These are phyloP conservation scores for Microtus richardsoni DNA, from an alignment of 2,113 vertebrate genomes.

Conservation along the genomic window DNA sequence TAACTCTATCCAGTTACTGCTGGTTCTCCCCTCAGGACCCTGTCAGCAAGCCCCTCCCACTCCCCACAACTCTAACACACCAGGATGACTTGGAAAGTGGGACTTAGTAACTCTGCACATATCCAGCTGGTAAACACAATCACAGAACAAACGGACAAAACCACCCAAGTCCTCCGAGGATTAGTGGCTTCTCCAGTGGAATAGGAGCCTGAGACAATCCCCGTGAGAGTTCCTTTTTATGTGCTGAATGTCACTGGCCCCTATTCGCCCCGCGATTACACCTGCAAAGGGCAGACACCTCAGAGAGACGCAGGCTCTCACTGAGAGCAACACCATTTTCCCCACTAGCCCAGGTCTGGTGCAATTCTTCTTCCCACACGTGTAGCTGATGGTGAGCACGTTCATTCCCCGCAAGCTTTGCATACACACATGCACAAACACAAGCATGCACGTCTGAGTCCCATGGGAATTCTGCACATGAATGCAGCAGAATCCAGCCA, in stretches of 20 bases:
- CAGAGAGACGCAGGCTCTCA: background rate
- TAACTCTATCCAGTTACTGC: background rate
- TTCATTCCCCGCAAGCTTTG: background rate
- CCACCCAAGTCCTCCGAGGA: background rate
- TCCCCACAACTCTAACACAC: no score
- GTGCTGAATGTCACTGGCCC: accelerated
- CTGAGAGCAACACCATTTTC: background rate
- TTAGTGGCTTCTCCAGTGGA: background rate
- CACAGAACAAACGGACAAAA: background rate
- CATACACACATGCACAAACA: background rate
- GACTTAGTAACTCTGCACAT: background rate
- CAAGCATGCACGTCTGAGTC: no score
- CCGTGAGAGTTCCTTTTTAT: background rate
- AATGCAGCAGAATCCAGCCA: background rate
- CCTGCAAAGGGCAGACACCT: background rate
- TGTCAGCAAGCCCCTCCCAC: background rate
- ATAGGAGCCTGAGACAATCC: background rate
- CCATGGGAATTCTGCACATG: accelerated
- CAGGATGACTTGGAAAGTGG: background rate
- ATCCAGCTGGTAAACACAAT: background rate
- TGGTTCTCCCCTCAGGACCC: background rate
- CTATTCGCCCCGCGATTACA: background rate
- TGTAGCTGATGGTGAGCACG: background rate
- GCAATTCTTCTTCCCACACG: background rate
- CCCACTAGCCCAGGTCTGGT: background rate